Base-by-base conservation (phyloP, 2,797 vertebrate species). In the Chelon auratus region DNA sequence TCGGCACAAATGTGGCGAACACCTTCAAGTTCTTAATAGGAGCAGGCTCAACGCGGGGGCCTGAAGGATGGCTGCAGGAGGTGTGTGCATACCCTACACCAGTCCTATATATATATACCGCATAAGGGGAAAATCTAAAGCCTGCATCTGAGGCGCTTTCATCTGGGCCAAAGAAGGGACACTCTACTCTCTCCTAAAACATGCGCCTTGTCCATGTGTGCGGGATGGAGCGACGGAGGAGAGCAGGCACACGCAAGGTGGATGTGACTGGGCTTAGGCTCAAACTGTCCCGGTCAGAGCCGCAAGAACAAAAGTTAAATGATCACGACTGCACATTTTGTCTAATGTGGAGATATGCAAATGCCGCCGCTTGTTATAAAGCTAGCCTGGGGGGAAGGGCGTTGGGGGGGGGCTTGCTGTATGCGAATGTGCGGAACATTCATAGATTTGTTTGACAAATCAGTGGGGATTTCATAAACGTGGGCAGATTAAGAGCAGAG, bases 1-100 rank as follows among this genome's bases (percentile, higher is more conserved):
- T 89, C 83, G 59, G 84, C 72, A 68, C 83, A 85, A 92, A 86
- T 51, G 80, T 77, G 64, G 77, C 1, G 61, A 92, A 89, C 86
- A 92, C 91, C 89, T 93, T 91, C 80, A 67, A 91, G 89, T 84
- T 64, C 82, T 87, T 85, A 80, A 76, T 72, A 81, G 74, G 69
- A 85, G 83, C 68, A 30, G 57, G 83, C 76, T 91, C 83, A 85
- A 88, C 79, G 39, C 82, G 69, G 75, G 17, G 67, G 90, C 91
- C 91, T 85, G 3, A 56, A 86, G 92, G 82, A 81, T 69, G 81
- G 66, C 90, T 93, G 58, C 86, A 66, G 93, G 89, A 91, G 74
- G 55, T 22, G 12, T 22, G 47, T 75, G 47, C 59, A 60, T 36
- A 51, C 50, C 48, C 67, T 62, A 9, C 50, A 70, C 75, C 1